These are phyloP conservation scores for Alviniconcha marisindica DNA, from an alignment of 1,140 invertebrate species.

Conservation along the genomic window DNA sequence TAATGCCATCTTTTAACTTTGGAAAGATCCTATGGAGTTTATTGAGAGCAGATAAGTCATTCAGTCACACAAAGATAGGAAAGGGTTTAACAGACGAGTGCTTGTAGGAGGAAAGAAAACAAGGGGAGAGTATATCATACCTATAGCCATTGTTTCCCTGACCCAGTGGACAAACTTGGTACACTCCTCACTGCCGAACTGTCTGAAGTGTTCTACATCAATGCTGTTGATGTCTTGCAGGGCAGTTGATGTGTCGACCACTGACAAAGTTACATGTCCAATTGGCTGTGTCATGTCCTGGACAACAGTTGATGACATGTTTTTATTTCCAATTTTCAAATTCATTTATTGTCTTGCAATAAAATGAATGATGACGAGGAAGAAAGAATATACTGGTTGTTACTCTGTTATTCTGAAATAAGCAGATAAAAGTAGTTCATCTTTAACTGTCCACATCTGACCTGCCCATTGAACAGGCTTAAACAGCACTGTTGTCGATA, in stretches of 20 bases:
- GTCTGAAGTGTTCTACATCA: not conserved
- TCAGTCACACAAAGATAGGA: too few species aligned
- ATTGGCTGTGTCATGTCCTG: slow-evolving; percentile 6
- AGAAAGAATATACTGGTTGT: too few species aligned
- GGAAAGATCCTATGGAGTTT: too few species aligned
- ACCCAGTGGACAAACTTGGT: slow-evolving; percentile 22
- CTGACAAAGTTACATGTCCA: not conserved
- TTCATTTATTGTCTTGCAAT: not conserved
- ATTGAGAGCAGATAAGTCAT: too few species aligned
- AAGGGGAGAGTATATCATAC: not conserved
- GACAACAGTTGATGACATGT: not conserved
- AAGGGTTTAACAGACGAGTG: too few species aligned
- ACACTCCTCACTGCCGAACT: slow-evolving; percentile 6
- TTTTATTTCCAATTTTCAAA: not conserved
- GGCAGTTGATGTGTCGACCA: not conserved
- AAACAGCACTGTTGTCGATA: too few species aligned
- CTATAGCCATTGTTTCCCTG: slow-evolving; percentile 18
- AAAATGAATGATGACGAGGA: too few species aligned
- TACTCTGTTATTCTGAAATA: not conserved
- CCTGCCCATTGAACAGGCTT: not conserved
- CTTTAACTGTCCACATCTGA: too few species aligned
- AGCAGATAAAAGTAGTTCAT: not conserved
- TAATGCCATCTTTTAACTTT: too few species aligned
- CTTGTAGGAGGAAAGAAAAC: too few species aligned
- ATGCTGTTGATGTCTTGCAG: not conserved